phyloP scores from a whole-genome alignment of 2,888 invertebrate genomes.

The Mylabris sibirica region DNA sequence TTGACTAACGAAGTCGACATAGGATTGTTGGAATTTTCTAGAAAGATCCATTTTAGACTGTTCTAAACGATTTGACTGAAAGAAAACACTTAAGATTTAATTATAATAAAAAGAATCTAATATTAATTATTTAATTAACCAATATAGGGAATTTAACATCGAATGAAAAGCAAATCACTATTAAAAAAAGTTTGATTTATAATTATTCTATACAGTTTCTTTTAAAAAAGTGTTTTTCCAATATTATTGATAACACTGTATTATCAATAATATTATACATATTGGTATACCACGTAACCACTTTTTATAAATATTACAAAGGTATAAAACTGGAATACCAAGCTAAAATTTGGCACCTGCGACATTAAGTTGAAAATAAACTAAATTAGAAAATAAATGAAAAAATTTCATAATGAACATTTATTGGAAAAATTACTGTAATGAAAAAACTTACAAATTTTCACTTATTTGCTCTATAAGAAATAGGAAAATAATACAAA shows the following conservation, averaged over 20 bases:
- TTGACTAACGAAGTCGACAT: too few relatives aligned
- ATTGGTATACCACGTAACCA: slow-evolving; percentile 30
- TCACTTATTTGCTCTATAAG: slow-evolving; percentile 45
- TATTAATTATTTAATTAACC: slow-evolving; percentile 17
- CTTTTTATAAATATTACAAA: slow-evolving; percentile 36
- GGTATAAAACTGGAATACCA: slow-evolving; percentile 39
- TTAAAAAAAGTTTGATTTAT: slow-evolving; percentile 36
- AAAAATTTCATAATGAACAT: slow-evolving; percentile 47
- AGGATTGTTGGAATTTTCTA: too few relatives aligned
- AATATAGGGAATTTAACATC: slow-evolving; percentile 28
- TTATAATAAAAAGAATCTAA: slow-evolving; percentile 11
- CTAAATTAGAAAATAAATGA: slow-evolving; percentile 18
- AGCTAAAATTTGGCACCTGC: slow-evolving; percentile 39
- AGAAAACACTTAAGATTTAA: neutral
- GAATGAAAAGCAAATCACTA: slow-evolving; percentile 34
- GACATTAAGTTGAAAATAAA: slow-evolving; percentile 27
- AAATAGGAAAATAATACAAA: slow-evolving; percentile 25
- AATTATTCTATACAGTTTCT: slow-evolving; percentile 29
- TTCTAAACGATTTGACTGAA: neutral
- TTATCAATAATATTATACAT: slow-evolving; percentile 34
- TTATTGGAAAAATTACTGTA: slow-evolving; percentile 51
- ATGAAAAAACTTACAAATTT: slow-evolving; percentile 50
- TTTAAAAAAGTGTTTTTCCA: slow-evolving; percentile 20
- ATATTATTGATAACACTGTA: slow-evolving; percentile 30
- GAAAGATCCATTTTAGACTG: neutral